Conservation (phyloP, 2,888 invertebrate species). For the Drosophila testacea region DNA sequence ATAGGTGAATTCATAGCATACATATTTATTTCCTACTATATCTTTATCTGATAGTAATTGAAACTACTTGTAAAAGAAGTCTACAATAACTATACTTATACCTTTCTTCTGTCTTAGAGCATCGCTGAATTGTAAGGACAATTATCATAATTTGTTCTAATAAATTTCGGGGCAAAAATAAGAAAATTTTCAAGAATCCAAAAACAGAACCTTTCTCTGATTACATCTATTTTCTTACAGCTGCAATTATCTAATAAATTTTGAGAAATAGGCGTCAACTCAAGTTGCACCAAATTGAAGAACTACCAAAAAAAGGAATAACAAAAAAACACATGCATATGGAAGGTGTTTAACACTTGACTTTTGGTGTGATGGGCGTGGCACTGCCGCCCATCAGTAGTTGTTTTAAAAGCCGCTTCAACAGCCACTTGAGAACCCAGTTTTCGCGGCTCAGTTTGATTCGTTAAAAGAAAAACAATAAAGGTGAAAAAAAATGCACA, state of each 20-base stretch:
- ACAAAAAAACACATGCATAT: neutral
- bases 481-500: constrained; percentile 15
- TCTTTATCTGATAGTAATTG: neutral
- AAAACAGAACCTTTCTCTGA: neutral
- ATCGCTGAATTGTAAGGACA: neutral
- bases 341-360: constrained; percentile 6
- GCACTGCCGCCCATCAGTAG: constrained; percentile 28
- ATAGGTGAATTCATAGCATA: too few relatives aligned
- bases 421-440: constrained; percentile 46
- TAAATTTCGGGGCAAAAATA: neutral
- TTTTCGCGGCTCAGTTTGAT: constrained; percentile 52
- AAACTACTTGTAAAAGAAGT: neutral
- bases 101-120: neutral
- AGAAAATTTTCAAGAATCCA: neutral
- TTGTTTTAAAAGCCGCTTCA: constrained; percentile 21
- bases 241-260: constrained; percentile 22
- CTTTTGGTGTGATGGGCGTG: constrained; percentile 33
- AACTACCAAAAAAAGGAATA: neutral
- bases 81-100: neutral
- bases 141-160: neutral
- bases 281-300: constrained; percentile 1
- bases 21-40: neutral
- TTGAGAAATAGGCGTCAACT: neutral
- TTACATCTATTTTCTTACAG: constrained; percentile 1
- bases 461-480: constrained; percentile 26